Evolutionary conservation across 2,888 invertebrate species (phyloP), one percentile per base, ranked within the genome.

Genomic region (Acleris cristana): DNA sequence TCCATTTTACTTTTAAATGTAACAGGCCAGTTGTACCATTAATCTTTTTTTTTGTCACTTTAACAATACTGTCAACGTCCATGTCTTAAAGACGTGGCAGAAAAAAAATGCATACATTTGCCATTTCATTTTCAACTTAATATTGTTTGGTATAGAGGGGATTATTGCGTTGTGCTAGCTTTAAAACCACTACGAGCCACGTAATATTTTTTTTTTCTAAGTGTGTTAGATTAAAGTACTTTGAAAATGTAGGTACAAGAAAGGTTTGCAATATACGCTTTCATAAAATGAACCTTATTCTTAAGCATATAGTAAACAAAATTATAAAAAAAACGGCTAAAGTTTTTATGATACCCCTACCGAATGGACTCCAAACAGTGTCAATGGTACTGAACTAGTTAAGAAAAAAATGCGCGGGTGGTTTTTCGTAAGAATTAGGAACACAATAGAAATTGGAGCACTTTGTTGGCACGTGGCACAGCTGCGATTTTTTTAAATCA

Each of bases 371-470:
- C 34, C 34, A 34, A 34, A 34, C 10, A 2, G 34, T 34, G 34
- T 34, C 34, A 34, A 34, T 34, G 34, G 34, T 10, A 34, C 34
- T 34, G 6, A 18, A 49, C 7, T 7, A 49, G 14, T 49, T 26
- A 10, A 52, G 45, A 65, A 70, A 72, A 30, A 73, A 65, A 68
- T 59, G 73, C 69, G 74, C 72, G 72, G 76, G 76, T 70, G 74
- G 70, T 64, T 69, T 59, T 60, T 23, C 34, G 71, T 60, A 34
- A 21, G 60, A 56, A 65, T 60, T 52, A 65, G 56, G 61, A 51
- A 44, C 26, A 65, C 72, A 75, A 77, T 70, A 68, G 74, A 73
- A 86, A 81, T 73, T 85, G 77, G 87, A 85, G 82, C 83, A 70
- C 14, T 40, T 72, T 71, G 64, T 57, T 65, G 73, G 80, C 85